Evolutionary conservation across 2,113 vertebrate species (phyloP).

Genomic region (Gavialis gangeticus): DNA sequence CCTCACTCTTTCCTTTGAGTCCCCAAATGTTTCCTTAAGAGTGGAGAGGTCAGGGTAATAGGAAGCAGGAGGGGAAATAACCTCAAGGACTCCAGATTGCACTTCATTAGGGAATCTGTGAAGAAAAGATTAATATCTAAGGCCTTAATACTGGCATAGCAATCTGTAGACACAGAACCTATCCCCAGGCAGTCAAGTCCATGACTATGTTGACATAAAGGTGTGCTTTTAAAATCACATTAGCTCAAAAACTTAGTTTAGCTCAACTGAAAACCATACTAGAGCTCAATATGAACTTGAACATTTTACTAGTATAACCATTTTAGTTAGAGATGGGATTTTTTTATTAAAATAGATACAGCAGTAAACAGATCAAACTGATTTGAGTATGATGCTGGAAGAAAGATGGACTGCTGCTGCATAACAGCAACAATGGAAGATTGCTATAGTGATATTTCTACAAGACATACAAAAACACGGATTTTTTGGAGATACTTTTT

Average conservation of each 20-base stretch:
- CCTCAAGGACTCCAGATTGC: slow-evolving; percentile 83
- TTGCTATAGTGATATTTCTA: background rate
- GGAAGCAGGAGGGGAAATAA: slow-evolving; percentile 83
- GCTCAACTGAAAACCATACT: background rate
- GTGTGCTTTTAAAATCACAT: background rate
- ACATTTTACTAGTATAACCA: background rate
- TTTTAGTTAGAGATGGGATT: background rate
- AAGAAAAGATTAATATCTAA: slow-evolving; percentile 44
- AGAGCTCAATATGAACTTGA: background rate
- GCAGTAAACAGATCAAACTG: background rate
- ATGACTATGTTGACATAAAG: background rate
- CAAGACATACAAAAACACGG: background rate
- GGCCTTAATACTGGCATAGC: background rate
- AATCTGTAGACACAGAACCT: background rate
- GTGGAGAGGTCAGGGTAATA: slow-evolving; percentile 83
- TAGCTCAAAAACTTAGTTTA: too few species aligned
- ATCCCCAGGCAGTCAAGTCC: background rate
- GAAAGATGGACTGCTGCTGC: rapidly evolving
- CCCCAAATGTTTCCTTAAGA: slow-evolving; percentile 79
- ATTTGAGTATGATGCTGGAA: background rate
- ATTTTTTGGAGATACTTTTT: too few species aligned
- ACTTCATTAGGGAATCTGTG: slow-evolving; percentile 84
- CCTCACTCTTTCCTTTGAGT: slow-evolving; percentile 84
- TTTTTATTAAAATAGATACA: background rate
- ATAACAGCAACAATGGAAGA: background rate